Base-by-base conservation (phyloP, 2,888 invertebrate species). In the Chironomus riparius region DNA sequence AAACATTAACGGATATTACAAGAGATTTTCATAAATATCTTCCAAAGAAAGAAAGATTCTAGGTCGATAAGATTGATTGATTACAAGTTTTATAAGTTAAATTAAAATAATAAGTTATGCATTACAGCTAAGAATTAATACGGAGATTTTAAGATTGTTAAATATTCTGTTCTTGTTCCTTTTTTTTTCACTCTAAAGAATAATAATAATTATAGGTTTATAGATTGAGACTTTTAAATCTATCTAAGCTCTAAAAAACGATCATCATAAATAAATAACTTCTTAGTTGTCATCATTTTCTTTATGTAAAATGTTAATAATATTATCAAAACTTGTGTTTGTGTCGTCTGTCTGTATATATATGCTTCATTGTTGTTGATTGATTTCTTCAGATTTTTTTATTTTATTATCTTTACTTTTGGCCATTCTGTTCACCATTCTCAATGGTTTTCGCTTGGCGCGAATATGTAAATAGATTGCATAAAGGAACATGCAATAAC, bases 401-500 rank as follows among this genome's bases (percentile, higher is more conserved):
- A 3, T 3, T 6, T 47, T 47, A 6, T 48, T 12, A 22, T 21
- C 38, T 4, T 73, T 73, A 74, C 13, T 74, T 74, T 68, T 74
- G 74, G 74, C 74, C 74, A 71, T 76, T 70, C 47, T 70, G 70
- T 24, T 76, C 68, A 6, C 76, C 76, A 61, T 76, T 76, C 48
- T 76, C 76, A 47, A 76, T 50, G 21, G 28, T 71, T 50, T 83
- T 83, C 78, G 83, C 82, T 79, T 83, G 84, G 76, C 87, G 86
- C 13, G 65, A 18, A 84, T 87, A 87, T 80, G 87, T 88, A 84
- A 94, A 95, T 80, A 95, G 88, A 70, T 91, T 90, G 83, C 95
- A 94, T 79, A 95, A 86, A 68, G 95, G 95, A 79, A 95, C 92
- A 82, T 95, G 95, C 68, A 95, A 87, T 77, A 95, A 85, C 85